Percentiles rank a stretch among this genome's conserved stretches.
These are phyloP conservation scores for Drosophila helvetica DNA, from an alignment of 2,888 invertebrate species.

Conservation along the genomic window DNA sequence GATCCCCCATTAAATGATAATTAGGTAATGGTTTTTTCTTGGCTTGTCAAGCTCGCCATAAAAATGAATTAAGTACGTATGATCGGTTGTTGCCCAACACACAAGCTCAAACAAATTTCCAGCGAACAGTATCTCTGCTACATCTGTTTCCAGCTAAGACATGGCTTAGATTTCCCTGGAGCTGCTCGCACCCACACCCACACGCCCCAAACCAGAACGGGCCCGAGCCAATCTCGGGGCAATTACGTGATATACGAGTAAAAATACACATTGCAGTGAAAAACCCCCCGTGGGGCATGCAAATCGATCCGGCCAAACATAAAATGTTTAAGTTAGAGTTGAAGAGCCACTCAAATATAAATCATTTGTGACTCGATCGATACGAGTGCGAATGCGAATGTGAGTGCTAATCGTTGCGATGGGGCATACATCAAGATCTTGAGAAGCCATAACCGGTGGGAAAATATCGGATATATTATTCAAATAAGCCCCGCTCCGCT, in stretches of 20 bases:
- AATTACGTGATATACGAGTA: slow-evolving; percentile 19
- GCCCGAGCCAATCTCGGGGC: slow-evolving; percentile 16
- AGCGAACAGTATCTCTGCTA: slow-evolving; percentile 2
- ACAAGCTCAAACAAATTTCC: slow-evolving; percentile 3
- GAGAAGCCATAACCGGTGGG: slow-evolving; percentile 10
- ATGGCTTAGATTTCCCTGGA: slow-evolving; percentile 15
- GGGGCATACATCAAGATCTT: slow-evolving; percentile 21
- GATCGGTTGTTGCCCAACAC: not conserved
- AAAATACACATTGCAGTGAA: slow-evolving; percentile 11
- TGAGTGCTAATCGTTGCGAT: slow-evolving; percentile 30
- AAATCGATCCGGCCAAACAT: slow-evolving; percentile 34
- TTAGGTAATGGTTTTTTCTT: not conserved
- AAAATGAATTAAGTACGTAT: not conserved
- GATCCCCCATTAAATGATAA: slow-evolving; percentile 4
- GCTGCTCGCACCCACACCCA: not conserved
- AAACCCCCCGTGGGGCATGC: slow-evolving; percentile 32
- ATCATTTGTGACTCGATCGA: slow-evolving; percentile 16
- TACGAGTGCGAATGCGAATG: not conserved
- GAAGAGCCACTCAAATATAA: slow-evolving; percentile 24
- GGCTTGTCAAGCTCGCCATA: not conserved
- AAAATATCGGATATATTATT: slow-evolving; percentile 39
- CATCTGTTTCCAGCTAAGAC: slow-evolving; percentile 25
- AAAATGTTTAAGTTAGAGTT: slow-evolving; percentile 11
- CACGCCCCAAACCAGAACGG: slow-evolving; percentile 5
- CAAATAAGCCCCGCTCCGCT: slow-evolving; percentile 2